Conservation (phyloP, 2,113 vertebrate genomes). For the Abramis brama region DNA sequence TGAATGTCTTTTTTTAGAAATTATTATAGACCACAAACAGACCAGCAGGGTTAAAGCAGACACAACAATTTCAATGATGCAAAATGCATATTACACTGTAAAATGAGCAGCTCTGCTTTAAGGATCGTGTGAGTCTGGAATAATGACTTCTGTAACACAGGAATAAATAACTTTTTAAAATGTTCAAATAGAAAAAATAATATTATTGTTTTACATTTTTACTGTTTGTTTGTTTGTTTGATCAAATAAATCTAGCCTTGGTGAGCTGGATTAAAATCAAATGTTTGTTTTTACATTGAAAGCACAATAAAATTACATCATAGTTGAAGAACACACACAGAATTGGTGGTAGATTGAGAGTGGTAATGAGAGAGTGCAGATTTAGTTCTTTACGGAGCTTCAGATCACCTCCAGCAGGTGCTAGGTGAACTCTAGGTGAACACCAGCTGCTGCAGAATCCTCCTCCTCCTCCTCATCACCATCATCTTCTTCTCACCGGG, state of each 20-base stretch:
- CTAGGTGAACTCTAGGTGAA: conserved; percentile 39
- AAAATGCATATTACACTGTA: background rate
- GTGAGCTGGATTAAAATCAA: too few relatives aligned
- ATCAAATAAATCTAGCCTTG: too few relatives aligned
- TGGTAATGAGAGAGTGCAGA: background rate
- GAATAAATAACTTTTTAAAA: background rate
- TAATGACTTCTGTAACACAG: background rate
- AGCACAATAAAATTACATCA: background rate
- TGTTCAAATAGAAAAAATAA: background rate
- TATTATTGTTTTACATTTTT: too few relatives aligned
- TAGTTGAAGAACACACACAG: background rate
- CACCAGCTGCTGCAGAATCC: conserved; percentile 17
- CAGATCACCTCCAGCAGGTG: conserved; percentile 37
- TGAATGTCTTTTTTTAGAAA: background rate
- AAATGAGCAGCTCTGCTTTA: background rate
- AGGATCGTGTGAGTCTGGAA: background rate
- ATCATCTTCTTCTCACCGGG: background rate
- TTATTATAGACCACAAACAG: background rate
- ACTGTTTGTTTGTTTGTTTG: too few relatives aligned
- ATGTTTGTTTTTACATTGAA: background rate
- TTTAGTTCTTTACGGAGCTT: conserved; percentile 8
- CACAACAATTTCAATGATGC: background rate
- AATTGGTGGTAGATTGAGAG: background rate
- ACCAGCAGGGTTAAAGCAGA: background rate
- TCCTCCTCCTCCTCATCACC: background rate